These are phyloP conservation scores for Circaetus cinerascens DNA, from an alignment of 2,113 vertebrate genomes.

Conservation along the genomic window DNA sequence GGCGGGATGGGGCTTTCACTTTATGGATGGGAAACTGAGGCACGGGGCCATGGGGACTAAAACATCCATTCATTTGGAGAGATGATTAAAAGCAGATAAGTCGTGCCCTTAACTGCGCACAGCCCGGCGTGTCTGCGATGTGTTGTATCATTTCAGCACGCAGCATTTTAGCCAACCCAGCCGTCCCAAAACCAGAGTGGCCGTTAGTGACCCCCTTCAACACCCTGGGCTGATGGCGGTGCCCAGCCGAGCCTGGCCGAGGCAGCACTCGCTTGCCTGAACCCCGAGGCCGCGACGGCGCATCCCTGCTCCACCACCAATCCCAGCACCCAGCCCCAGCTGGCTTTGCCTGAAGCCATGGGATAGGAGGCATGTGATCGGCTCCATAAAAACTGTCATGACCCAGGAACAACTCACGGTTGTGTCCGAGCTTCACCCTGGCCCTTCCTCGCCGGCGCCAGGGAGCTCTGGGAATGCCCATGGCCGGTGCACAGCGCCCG, in stretches of 20 bases:
- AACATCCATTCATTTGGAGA: background rate
- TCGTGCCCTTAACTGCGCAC: rapidly evolving
- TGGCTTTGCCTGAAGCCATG: background rate
- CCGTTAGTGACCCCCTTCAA: rapidly evolving
- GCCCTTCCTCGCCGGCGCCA: background rate
- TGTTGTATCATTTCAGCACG: rapidly evolving
- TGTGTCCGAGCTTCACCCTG: background rate
- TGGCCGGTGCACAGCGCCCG: background rate
- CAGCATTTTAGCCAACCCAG: background rate
- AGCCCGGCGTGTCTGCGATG: rapidly evolving
- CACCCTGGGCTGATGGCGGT: rapidly evolving
- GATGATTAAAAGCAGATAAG: background rate
- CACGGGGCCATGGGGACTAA: rapidly evolving
- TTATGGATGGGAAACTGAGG: background rate
- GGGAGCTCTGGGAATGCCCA: background rate
- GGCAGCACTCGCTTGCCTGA: background rate
- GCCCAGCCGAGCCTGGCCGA: rapidly evolving
- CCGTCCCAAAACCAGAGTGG: background rate
- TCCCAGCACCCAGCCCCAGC: background rate
- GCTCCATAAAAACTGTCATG: rapidly evolving
- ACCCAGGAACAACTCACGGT: background rate
- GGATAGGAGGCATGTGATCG: conserved; percentile 36
- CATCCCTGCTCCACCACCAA: background rate
- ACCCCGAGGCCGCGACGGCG: background rate
- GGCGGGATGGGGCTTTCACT: background rate